Percentiles rank a stretch among this genome's conserved stretches.
Evolutionary conservation across 2,888 invertebrate species (phyloP).

Genomic region (Pyrocoelia pectoralis): DNA sequence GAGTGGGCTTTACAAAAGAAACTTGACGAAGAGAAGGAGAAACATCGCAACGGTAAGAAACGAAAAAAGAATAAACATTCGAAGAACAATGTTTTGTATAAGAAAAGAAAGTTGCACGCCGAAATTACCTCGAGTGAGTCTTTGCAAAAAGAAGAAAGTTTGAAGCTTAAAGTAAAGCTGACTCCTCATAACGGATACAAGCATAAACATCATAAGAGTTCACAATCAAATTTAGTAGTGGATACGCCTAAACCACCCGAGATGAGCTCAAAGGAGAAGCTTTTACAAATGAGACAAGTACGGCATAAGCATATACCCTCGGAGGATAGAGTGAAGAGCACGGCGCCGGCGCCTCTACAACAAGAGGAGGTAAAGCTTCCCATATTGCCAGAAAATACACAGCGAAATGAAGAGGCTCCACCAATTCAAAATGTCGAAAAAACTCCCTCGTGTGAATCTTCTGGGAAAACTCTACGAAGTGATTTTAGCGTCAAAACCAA

Average conservation of each 20-base stretch:
- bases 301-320: conserved; percentile 53
- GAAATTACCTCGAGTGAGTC: conserved; percentile 59
- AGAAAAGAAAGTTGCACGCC: conserved; percentile 65
- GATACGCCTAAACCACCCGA: conserved; percentile 19
- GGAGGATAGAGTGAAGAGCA: conserved; percentile 48
- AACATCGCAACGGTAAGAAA: conserved; percentile 61
- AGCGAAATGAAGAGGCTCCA: too few relatives aligned
- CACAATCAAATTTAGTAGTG: conserved; percentile 26
- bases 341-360: not conserved
- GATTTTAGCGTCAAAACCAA: conserved; percentile 41
- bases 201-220: conserved; percentile 56
- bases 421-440: too few relatives aligned
- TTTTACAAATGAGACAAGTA: conserved; percentile 59
- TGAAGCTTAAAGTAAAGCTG: conserved; percentile 66
- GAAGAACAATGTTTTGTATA: conserved; percentile 60
- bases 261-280: conserved; percentile 54
- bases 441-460: too few relatives aligned
- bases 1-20: conserved; percentile 59
- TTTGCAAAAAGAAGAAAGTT: conserved; percentile 57
- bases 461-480: conserved; percentile 40
- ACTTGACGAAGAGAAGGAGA: conserved; percentile 50
- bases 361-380: too few relatives aligned
- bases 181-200: conserved; percentile 59
- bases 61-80: conserved; percentile 67
- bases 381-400: too few relatives aligned